phyloP scores from a whole-genome alignment of 1,140 invertebrate genomes.

The Oreohelix idahoensis region DNA sequence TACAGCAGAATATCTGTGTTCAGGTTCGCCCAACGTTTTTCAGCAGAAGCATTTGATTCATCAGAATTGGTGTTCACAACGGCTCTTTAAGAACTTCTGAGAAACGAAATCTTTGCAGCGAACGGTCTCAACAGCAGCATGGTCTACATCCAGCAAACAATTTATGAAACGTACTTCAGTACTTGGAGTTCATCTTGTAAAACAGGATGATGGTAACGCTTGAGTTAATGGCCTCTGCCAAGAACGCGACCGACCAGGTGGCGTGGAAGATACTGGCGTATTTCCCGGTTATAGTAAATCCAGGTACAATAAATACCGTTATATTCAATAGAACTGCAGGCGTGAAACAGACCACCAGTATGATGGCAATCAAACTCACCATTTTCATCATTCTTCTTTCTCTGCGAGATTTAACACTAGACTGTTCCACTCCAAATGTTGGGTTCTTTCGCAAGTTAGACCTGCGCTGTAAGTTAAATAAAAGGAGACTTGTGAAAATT shows the following conservation, averaged over 20 bases:
- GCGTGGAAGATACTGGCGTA: background rate
- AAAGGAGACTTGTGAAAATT: background rate
- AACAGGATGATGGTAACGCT: conserved; percentile 5
- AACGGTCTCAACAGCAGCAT: no score
- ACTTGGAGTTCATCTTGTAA: conserved; percentile 4
- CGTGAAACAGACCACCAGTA: background rate
- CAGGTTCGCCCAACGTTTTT: no score
- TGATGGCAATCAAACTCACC: background rate
- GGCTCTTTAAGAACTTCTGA: no score
- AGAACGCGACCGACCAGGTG: background rate
- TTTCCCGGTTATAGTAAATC: background rate
- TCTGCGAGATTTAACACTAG: background rate
- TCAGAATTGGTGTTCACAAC: no score
- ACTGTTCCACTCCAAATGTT: background rate
- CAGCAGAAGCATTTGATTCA: no score
- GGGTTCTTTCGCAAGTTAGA: background rate
- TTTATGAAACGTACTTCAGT: background rate
- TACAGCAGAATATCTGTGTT: no score
- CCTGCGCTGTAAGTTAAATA: background rate
- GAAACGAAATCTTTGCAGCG: no score
- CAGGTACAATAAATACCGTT: background rate
- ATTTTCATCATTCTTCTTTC: conserved; percentile 4
- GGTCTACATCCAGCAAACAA: background rate
- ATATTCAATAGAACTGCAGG: background rate
- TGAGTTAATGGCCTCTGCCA: background rate